These are phyloP conservation scores for Xiphophorus maculatus DNA, from an alignment of 2,113 vertebrate genomes.

Conservation along the genomic window DNA sequence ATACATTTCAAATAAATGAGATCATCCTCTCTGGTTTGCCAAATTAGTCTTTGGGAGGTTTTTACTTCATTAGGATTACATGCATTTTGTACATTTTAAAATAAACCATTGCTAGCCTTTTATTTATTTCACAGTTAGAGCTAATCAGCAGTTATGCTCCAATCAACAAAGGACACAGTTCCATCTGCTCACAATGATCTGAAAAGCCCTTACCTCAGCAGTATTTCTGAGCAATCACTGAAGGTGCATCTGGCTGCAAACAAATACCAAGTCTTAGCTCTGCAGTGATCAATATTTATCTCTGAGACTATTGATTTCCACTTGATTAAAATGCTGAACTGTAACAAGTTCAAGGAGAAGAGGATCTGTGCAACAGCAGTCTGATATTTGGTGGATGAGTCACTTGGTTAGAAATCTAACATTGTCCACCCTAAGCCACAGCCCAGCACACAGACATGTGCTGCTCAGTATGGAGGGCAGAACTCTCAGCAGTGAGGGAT, in stretches of 20 bases:
- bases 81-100: background rate
- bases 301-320: conserved; percentile 49
- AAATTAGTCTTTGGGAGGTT: background rate
- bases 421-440: background rate
- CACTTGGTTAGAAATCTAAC: background rate
- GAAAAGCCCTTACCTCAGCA: background rate
- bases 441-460: no score
- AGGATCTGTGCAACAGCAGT: background rate
- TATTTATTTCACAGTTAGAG: no score
- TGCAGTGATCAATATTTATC: conserved; percentile 60
- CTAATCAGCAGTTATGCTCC: no score
- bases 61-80: background rate
- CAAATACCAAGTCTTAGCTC: conserved; percentile 22
- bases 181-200: background rate
- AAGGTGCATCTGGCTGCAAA: conserved; percentile 1
- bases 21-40: background rate
- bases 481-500: conserved; percentile 18
- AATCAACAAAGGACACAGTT: no score
- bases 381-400: background rate
- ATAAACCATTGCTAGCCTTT: no score
- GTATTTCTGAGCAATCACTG: background rate
- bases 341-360: conserved; percentile 37
- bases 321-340: conserved; percentile 56
- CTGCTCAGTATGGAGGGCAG: background rate
- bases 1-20: background rate